Evolutionary conservation across 2,113 vertebrate genomes (phyloP), one percentile per base, ranked within the genome.

Genomic region (Arizona elegans): DNA sequence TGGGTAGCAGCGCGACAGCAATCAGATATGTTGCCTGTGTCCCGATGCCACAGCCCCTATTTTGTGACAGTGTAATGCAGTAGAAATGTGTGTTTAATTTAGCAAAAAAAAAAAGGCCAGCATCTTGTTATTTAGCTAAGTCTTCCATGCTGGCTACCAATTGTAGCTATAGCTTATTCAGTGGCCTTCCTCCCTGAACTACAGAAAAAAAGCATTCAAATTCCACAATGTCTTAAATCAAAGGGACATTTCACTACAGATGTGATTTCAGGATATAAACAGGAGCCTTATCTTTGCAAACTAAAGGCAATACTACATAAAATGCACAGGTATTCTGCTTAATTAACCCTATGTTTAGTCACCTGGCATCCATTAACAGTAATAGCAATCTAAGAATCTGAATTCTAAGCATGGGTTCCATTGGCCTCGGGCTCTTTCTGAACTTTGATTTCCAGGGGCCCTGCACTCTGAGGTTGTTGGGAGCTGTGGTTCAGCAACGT

Each of bases 71-170:
- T 7, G 6, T 43, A 58, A 62, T 8, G 88, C 23, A 33, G 13
- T 15, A 75, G n/a, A 75, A 75, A 75, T 33, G 11, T 33, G 65
- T 33, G 65, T 75, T 75, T 29, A 91, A 70, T 43, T 91, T n/a
- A 90, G 21, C 12, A 85, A 0, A 75, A 33, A 85, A 0, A 75
- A 33, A 1, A 54, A 89, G 87, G 29, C 15, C 43, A 85, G 52
- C 12, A 17, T 90, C 93, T 91, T 81, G 11, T 17, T 47, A 23
- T 43, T n/a, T 81, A 90, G 12, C 19, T 38, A 87, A 81, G 9
- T 15, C 19, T 94, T 7, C 23, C 62, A 11, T 50, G 24, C 12
- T 91, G 52, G 59, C 23, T 55, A n/a, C 23, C 50, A 89, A 33
- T 5, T 56, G 24, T 13, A 89, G 23, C 33, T 55, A 75, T 33